These are phyloP conservation scores for Athene noctua DNA, from an alignment of 2,113 vertebrate species.

Conservation along the genomic window DNA sequence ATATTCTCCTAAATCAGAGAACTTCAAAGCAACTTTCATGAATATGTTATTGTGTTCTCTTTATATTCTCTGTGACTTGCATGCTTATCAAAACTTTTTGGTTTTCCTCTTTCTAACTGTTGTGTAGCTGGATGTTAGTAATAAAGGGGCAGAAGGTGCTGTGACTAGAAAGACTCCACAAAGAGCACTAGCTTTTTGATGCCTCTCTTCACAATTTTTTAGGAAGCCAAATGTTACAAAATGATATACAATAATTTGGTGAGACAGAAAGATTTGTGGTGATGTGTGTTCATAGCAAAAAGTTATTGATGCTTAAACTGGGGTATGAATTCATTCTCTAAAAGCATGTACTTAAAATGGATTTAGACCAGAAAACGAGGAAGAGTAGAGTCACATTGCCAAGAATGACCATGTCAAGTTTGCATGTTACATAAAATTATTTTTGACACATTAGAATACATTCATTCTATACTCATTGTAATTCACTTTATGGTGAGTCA, in stretches of 20 bases:
- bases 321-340: neutral
- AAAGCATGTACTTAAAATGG: neutral
- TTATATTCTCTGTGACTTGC: neutral
- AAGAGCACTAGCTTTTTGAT: neutral
- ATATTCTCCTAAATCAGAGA: neutral
- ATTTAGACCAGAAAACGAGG: conserved; percentile 10
- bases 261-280: neutral
- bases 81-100: neutral
- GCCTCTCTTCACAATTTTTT: neutral
- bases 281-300: neutral
- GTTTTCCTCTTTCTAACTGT: neutral
- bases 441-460: conserved; percentile 62
- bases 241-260: neutral
- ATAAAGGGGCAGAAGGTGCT: neutral
- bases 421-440: conserved; percentile 43
- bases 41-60: neutral
- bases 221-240: neutral
- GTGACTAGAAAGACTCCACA: neutral
- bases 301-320: neutral
- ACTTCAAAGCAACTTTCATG: neutral
- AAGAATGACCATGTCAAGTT: conserved; percentile 60
- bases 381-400: neutral
- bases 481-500: conserved; percentile 66
- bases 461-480: conserved; percentile 58
- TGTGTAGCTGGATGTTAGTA: neutral